Percentiles rank a stretch among this genome's conserved stretches.
Conservation (phyloP, 2,113 vertebrate species). For the Varanus salvator region DNA sequence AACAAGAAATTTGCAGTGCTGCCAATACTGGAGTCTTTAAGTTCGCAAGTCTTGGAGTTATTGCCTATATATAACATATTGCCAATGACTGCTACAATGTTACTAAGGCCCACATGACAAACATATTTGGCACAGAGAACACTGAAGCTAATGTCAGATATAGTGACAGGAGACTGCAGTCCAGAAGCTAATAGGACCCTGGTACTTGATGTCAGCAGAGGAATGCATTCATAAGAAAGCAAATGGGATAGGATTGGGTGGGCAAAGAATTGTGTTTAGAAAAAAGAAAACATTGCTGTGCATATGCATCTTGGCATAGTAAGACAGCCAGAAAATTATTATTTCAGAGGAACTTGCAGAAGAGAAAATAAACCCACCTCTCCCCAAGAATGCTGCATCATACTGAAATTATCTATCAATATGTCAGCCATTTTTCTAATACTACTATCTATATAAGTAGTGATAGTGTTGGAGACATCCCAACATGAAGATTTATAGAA, state of each 20-base stretch:
- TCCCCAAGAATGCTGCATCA: not conserved
- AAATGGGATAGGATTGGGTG: not conserved
- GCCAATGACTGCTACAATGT: not conserved
- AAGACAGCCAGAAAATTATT: not conserved
- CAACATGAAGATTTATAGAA: slow-evolving; percentile 14
- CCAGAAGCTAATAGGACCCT: not conserved
- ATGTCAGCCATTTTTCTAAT: not conserved
- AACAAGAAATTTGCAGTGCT: not conserved
- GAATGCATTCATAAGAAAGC: not conserved
- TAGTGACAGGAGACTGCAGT: not conserved
- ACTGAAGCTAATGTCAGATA: not conserved
- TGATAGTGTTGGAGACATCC: not conserved
- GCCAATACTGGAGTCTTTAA: too few species aligned
- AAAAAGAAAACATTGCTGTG: not conserved
- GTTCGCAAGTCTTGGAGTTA: not conserved
- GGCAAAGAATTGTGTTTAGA: not conserved
- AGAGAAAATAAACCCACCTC: not conserved
- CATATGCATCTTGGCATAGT: not conserved
- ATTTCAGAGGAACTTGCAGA: not conserved
- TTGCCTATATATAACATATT: not conserved
- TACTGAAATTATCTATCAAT: not conserved
- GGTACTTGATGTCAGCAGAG: not conserved
- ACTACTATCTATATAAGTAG: slow-evolving; percentile 1
- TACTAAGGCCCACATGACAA: not conserved
- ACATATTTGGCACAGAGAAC: not conserved